phyloP scores from a whole-genome alignment of 2,113 vertebrate genomes.

The Eubucco bourcierii region DNA sequence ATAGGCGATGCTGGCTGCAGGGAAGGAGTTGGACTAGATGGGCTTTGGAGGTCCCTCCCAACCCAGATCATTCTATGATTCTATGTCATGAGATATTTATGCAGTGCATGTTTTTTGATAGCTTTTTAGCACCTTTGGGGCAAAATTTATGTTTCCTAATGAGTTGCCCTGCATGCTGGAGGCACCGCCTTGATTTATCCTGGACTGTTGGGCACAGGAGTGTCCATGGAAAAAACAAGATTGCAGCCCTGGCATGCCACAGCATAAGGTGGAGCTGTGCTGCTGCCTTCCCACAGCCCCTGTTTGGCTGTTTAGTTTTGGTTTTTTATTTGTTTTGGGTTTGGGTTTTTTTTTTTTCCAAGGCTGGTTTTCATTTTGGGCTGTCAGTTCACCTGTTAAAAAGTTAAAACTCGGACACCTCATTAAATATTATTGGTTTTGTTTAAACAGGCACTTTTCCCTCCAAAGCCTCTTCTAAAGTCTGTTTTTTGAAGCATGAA shows the following conservation, averaged over 20 bases:
- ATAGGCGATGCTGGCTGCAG: too few relatives aligned
- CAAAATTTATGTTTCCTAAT: not conserved
- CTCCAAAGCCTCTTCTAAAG: not conserved
- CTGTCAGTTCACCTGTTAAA: slow-evolving; percentile 7
- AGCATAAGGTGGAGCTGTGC: not conserved
- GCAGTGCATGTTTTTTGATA: not conserved
- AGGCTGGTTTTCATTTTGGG: not conserved
- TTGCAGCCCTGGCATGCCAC: not conserved
- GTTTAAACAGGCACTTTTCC: not conserved
- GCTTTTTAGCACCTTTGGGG: not conserved
- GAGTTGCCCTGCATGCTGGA: not conserved
- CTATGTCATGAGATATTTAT: not conserved
- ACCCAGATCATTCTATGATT: too few relatives aligned
- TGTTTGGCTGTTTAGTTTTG: not conserved
- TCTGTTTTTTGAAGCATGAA: not conserved
- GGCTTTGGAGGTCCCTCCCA: too few relatives aligned
- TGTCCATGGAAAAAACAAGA: not conserved
- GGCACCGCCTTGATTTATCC: not conserved
- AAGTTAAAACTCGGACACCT: not conserved
- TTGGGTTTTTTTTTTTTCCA: not conserved
- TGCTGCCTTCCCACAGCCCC: not conserved
- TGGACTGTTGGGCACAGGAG: fast-evolving
- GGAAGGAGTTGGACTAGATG: too few relatives aligned
- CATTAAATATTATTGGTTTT: not conserved
- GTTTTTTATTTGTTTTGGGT: not conserved